Evolutionary conservation across 2,113 vertebrate genomes (phyloP).

Genomic region (Lophotis ruficrista): DNA sequence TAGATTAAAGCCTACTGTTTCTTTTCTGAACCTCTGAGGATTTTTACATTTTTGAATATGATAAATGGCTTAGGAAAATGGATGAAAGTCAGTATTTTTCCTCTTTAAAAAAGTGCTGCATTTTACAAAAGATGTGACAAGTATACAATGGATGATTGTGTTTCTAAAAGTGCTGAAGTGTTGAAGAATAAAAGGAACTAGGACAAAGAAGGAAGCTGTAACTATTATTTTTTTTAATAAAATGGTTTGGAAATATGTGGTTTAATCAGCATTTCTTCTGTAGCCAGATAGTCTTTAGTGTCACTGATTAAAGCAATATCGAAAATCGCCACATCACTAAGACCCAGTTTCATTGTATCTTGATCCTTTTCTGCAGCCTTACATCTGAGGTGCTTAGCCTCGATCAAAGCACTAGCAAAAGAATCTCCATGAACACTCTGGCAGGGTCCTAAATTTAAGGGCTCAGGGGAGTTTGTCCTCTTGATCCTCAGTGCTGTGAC

Average conservation of each 20-base stretch:
- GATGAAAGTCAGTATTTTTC: neutral
- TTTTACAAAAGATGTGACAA: neutral
- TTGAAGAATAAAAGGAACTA: constrained; percentile 17
- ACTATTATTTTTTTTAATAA: neutral
- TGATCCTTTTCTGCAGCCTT: neutral
- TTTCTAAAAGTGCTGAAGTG: neutral
- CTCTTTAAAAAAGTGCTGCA: neutral
- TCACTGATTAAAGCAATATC: neutral
- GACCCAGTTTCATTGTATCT: neutral
- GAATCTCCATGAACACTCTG: neutral
- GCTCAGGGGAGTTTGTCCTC: neutral
- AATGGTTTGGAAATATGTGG: neutral
- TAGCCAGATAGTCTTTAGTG: neutral
- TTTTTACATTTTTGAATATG: constrained; percentile 1
- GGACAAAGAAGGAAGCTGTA: neutral
- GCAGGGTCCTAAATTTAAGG: neutral
- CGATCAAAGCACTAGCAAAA: neutral
- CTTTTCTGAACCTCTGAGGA: neutral
- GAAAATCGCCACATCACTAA: neutral
- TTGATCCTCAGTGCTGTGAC: neutral
- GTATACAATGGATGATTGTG: neutral
- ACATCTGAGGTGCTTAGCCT: neutral
- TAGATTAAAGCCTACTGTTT: constrained; percentile 20
- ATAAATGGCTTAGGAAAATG: constrained; percentile 11
- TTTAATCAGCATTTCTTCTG: neutral